These are phyloP conservation scores for Drosophila pruinosa DNA, from an alignment of 1,140 invertebrate species.

Conservation along the genomic window DNA sequence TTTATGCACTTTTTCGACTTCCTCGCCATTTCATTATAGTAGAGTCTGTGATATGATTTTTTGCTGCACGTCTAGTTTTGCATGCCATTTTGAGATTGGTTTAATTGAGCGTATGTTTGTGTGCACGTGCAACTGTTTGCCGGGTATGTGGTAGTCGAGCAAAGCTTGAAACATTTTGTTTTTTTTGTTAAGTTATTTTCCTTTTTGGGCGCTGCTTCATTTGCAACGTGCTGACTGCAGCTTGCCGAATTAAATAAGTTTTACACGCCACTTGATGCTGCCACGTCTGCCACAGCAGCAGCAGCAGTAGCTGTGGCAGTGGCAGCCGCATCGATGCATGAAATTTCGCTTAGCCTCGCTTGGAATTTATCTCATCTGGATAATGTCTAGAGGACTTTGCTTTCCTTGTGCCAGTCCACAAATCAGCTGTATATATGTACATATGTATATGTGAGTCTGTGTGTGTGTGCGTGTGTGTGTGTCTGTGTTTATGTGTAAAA, in stretches of 20 bases:
- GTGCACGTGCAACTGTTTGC: not conserved
- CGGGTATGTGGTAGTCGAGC: not conserved
- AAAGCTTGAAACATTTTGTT: not conserved
- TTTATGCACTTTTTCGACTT: not conserved
- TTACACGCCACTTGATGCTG: slow-evolving; percentile 33
- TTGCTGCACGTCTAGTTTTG: not conserved
- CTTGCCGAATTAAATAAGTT: slow-evolving; percentile 37
- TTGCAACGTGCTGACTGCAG: slow-evolving; percentile 22
- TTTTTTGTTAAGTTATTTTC: not conserved
- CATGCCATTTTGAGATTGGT: not conserved
- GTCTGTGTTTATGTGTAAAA: not conserved
- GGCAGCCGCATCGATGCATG: slow-evolving; percentile 55
- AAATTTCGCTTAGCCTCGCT: slow-evolving; percentile 37
- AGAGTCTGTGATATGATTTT: not conserved
- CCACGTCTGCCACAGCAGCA: slow-evolving; percentile 14
- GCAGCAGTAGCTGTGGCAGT: not conserved
- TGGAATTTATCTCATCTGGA: slow-evolving; percentile 20
- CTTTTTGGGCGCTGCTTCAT: slow-evolving; percentile 21
- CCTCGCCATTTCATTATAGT: no score
- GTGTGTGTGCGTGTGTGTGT: not conserved
- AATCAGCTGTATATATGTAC: slow-evolving; percentile 2
- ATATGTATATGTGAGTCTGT: not conserved
- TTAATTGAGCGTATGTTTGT: not conserved
- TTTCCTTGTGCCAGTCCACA: not conserved
- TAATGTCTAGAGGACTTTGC: not conserved